phyloP scores from a whole-genome alignment of 2,888 invertebrate species.

The Drosophila histrio region DNA sequence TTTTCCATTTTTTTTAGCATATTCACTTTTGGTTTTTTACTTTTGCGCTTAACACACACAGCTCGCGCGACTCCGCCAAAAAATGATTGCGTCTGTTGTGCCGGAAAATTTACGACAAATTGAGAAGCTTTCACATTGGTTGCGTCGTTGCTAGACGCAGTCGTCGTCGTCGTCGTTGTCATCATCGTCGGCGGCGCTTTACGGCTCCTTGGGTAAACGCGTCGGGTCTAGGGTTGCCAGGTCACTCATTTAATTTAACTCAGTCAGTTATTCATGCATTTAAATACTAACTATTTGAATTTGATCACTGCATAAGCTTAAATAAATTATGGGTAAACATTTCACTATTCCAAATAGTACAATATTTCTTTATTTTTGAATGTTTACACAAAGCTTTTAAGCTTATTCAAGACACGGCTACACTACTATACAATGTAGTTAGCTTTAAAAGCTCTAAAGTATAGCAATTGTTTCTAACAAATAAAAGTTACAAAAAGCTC shows the following conservation, averaged over 20 bases:
- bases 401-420: conserved; percentile 22
- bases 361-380: not conserved
- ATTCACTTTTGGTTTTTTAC: conserved; percentile 34
- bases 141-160: conserved; percentile 60
- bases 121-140: conserved; percentile 70
- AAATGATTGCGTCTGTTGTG: conserved; percentile 81
- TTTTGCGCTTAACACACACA: conserved; percentile 44
- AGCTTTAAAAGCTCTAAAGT: conserved; percentile 18
- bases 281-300: not conserved
- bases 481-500: not conserved
- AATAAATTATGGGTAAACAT: not conserved
- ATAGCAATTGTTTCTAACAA: too few species aligned
- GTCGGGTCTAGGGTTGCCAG: conserved; percentile 45
- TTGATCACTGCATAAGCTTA: not conserved
- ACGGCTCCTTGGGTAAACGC: conserved; percentile 34
- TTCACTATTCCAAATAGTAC: not conserved
- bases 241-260: not conserved
- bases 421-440: conserved; percentile 2
- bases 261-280: not conserved
- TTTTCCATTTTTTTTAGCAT: conserved; percentile 14
- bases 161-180: conserved; percentile 30
- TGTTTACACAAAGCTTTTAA: conserved; percentile 4
- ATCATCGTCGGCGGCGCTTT: conserved; percentile 33
- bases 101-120: conserved; percentile 83
- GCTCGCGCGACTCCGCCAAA: conserved; percentile 62